Conservation (phyloP, 2,113 vertebrate genomes). For the Plectropomus leopardus region DNA sequence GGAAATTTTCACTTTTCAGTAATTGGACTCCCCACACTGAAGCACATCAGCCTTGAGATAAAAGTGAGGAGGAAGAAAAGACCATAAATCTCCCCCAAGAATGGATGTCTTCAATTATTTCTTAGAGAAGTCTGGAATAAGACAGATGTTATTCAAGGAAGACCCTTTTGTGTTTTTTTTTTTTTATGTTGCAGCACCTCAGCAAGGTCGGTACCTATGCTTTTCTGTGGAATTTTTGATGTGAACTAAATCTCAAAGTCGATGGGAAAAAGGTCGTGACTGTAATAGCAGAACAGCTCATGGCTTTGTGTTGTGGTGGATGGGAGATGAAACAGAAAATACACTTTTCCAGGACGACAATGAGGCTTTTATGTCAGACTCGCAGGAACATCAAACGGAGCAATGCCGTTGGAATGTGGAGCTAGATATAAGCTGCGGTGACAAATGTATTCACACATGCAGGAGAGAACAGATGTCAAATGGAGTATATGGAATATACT, state of each 20-base stretch:
- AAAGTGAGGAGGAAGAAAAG: slow-evolving; percentile 20
- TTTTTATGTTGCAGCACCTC: background rate
- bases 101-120: slow-evolving; percentile 30
- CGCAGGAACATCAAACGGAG: slow-evolving; percentile 56
- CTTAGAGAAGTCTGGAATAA: slow-evolving; percentile 9
- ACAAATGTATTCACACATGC: slow-evolving; percentile 38
- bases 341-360: slow-evolving; percentile 49
- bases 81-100: slow-evolving; percentile 26
- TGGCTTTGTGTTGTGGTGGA: background rate
- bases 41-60: slow-evolving; percentile 31
- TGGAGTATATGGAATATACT: background rate
- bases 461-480: background rate
- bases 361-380: slow-evolving; percentile 49
- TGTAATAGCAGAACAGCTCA: slow-evolving; percentile 1
- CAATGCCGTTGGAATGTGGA: background rate
- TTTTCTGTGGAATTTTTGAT: background rate
- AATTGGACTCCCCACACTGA: slow-evolving; percentile 46
- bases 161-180: background rate
- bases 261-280: background rate
- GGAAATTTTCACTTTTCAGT: slow-evolving; percentile 43
- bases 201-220: background rate
- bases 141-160: slow-evolving; percentile 5
- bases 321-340: slow-evolving; percentile 48
- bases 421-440: slow-evolving; percentile 2
- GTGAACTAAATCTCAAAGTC: slow-evolving; percentile 1